Base-by-base conservation (phyloP, 2,113 vertebrate species). In the Triplophysa siluroides region DNA sequence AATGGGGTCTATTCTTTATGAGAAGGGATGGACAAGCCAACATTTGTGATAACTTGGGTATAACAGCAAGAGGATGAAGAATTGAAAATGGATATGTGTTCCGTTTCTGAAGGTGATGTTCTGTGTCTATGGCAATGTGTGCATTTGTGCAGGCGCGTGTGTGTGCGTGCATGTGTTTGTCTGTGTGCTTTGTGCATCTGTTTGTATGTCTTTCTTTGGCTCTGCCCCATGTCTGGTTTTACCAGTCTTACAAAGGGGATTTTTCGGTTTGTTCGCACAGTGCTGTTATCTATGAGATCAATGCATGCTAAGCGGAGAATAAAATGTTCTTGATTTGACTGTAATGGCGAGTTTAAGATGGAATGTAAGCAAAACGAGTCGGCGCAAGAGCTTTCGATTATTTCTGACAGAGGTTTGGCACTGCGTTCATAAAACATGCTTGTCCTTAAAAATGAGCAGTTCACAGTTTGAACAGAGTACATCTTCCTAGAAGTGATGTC, bases 281-380 rank as follows among this genome's bases (percentile, higher is more conserved):
- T 76, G 62, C 41, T 50, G 56, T 85, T 82, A 85, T 85, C 77
- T 82, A 7, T 45, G 0, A 54, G 64, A 82, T 80, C 83, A 33
- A 45, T 21, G 76, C 33, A 50, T 67, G 69, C 62, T 62, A 24
- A 82, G 61, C 14, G 63, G n/a, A 43, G 65, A 21, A 50, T 24
- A 75, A 84, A 81, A 82, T 85, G 77, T n/a, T 16, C 77, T 79
- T 82, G 60, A 85, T 79, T 82, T 78, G 19, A 81, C 73, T 67
- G 77, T 38, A 29, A 72, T 76, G 80, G 58, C 54, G 21, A 84
- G 60, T 79, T 79, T 82, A 45, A 50, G 29, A 43, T 50, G 77
- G 83, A 85, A 85, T 82, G 77, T 82, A 82, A 82, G 61, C 80
- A 82, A 82, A 66, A 73, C 58, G 38, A 74, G 81, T 45, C 60